Conservation (phyloP, 2,797 vertebrate species). For the Carapus acus region DNA sequence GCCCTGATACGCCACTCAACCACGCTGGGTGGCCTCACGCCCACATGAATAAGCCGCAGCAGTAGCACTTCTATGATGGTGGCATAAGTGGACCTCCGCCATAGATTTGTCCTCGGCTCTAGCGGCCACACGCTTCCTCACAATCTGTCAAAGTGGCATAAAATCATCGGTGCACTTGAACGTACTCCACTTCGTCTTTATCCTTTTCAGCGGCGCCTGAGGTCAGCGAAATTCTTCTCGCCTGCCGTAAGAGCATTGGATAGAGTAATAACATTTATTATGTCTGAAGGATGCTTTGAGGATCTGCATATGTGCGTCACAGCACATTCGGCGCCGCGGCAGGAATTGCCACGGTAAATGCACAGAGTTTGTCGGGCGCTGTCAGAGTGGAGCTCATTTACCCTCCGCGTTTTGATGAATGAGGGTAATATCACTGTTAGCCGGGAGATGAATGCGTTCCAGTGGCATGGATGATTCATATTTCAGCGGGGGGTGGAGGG, state of each 20-base stretch:
- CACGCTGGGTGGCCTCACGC: too few species aligned
- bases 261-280: neutral
- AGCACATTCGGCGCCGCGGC: constrained; percentile 1
- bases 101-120: too few species aligned
- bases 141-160: too few species aligned
- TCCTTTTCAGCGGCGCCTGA: neutral
- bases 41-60: too few species aligned
- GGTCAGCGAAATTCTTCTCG: neutral
- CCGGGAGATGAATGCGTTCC: constrained; percentile 50
- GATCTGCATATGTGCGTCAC: too few species aligned
- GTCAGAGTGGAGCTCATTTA: constrained; percentile 13
- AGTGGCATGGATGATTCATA: constrained; percentile 37
- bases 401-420: constrained; percentile 42
- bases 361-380: constrained; percentile 37
- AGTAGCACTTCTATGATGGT: too few species aligned
- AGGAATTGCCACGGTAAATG: constrained; percentile 2
- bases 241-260: neutral
- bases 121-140: too few species aligned
- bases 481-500: too few species aligned
- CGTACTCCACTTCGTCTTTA: neutral
- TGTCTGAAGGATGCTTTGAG: neutral
- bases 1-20: too few species aligned
- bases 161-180: too few species aligned
- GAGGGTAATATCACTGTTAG: constrained; percentile 53
- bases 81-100: too few species aligned